Evolutionary conservation across 2,113 vertebrate species (phyloP).

Genomic region (pig (Sus scrofa)): DNA sequence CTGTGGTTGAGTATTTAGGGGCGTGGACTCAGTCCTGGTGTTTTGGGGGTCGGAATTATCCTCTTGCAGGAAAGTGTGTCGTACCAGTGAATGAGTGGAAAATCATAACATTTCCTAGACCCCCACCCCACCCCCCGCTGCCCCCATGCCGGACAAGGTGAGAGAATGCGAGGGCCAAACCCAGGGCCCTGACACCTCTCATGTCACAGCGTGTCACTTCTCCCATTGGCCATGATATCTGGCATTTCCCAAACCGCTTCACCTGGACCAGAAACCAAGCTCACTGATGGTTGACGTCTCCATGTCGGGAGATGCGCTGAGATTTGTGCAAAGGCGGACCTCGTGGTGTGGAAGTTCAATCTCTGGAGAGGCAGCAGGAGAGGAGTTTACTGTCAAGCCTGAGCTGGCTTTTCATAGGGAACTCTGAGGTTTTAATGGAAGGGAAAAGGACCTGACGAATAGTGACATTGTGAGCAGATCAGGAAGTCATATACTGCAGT

Average conservation of each 20-base stretch:
- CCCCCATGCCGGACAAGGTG: too few species aligned
- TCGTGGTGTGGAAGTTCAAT: background rate
- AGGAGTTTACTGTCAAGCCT: background rate
- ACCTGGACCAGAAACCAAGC: background rate
- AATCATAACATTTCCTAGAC: background rate
- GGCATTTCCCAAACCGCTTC: background rate
- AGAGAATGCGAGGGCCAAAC: background rate
- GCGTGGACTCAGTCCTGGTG: background rate
- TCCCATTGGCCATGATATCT: background rate
- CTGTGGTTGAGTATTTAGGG: background rate
- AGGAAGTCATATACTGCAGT: background rate
- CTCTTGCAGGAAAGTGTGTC: background rate
- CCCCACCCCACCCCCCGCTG: too few species aligned
- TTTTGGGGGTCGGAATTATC: background rate
- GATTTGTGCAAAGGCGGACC: background rate
- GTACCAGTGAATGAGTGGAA: background rate
- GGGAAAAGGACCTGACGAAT: background rate
- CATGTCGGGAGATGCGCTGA: too few species aligned
- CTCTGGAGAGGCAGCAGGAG: background rate
- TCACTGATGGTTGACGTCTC: background rate
- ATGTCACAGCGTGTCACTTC: background rate
- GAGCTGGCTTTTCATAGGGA: background rate
- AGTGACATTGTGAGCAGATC: background rate
- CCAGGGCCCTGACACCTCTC: too few species aligned
- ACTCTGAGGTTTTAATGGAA: background rate